Percentiles rank a stretch among this genome's conserved stretches.
Evolutionary conservation across 2,797 vertebrate genomes (phyloP).

Genomic region (Epinephelus awoara): DNA sequence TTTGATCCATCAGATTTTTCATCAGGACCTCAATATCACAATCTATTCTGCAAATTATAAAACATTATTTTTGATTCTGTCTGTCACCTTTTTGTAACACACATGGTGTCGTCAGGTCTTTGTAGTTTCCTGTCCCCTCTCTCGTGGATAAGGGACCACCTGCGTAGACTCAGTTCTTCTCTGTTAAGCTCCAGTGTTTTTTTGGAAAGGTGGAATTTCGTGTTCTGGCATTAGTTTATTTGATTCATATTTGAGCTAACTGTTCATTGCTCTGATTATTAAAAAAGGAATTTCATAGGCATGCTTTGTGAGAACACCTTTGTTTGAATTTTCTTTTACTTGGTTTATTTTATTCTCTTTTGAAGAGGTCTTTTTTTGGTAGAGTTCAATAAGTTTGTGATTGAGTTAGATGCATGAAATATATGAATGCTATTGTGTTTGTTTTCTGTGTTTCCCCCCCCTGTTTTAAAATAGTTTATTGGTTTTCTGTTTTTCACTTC

Average conservation of each 20-base stretch:
- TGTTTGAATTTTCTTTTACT: constrained; percentile 28
- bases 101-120: constrained; percentile 23
- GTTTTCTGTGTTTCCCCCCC: constrained; percentile 50
- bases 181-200: constrained; percentile 34
- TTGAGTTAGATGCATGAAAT: constrained; percentile 64
- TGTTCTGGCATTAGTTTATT: constrained; percentile 51
- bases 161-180: constrained; percentile 45
- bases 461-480: constrained; percentile 50
- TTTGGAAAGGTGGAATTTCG: constrained; percentile 33
- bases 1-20: constrained; percentile 56
- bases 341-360: constrained; percentile 45
- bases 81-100: constrained; percentile 40
- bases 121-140: constrained; percentile 47
- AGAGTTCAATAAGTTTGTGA: constrained; percentile 43
- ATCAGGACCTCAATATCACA: constrained; percentile 39
- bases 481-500: constrained; percentile 59
- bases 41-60: constrained; percentile 28
- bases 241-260: constrained; percentile 42
- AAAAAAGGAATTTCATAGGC: constrained; percentile 58
- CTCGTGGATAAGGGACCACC: constrained; percentile 54
- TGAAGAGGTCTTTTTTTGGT: constrained; percentile 40
- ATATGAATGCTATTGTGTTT: constrained; percentile 58
- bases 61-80: constrained; percentile 53
- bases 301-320: constrained; percentile 58
- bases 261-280: constrained; percentile 79